Base-by-base conservation (phyloP, 2,113 vertebrate genomes). In the Laterallus jamaicensis region DNA sequence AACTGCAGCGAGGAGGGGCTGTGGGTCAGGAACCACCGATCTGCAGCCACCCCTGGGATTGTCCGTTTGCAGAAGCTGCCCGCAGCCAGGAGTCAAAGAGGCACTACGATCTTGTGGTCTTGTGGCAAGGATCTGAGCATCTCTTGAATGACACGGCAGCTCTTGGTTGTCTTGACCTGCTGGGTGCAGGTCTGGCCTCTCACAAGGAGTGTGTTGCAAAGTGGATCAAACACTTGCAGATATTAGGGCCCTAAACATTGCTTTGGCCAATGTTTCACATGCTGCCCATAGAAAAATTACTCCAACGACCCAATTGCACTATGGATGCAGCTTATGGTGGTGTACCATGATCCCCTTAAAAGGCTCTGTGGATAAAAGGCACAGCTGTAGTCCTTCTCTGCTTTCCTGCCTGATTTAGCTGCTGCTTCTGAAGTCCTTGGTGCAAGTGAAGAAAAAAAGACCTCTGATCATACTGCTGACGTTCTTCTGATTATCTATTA, bases 241-340 rank as follows among this genome's bases (percentile, higher is more conserved):
- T 18, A 10, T 7, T 52, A 0, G 0, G 67, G 37, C 24, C 6
- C 14, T 2, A 15, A 66, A 32, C 0, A 0, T 35, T 21, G 15
- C 50, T 50, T 50, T 67, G 47, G 26, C 60, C 1, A 1, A 10
- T 20, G 15, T 71, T 60, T 25, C 32, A 52, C 28, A 15, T 2
- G 18, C 32, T 74, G 58, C 66, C 66, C 49, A 31, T 7, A 28
- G 52, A 24, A 49, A 37, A 74, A 12, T 63, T 28, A 21, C 49
- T 91, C 56, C n/a, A n/a, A 39, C 44, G 25, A 47, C 10, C 28
- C n/a, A 73, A 47, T 11, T 73, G 60, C 25, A 0, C 22, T 28
- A 18, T 0, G 6, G 54, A 56, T 52, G 67, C 75, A 49, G 74
- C 32, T 88, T 19, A 14, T 12, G 2, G 76, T 58, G 64, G 31